Evolutionary conservation across 2,888 invertebrate genomes (phyloP), one percentile per base, ranked within the genome.

Genomic region (Megalurothrips usitatus): DNA sequence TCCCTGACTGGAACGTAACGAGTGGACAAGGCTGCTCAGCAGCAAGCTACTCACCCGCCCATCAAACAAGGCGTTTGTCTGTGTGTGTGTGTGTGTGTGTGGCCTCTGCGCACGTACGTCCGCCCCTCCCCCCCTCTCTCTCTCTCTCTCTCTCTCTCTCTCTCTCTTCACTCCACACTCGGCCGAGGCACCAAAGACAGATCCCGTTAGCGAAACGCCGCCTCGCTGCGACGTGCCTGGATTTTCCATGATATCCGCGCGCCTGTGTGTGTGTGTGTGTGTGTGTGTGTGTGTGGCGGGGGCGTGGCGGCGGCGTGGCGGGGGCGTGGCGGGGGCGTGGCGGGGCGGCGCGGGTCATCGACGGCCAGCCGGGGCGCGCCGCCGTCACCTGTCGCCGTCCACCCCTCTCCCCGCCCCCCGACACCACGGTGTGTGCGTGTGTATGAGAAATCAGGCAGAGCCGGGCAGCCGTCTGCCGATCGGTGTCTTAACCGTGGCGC

Each of bases 231-330:
- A 75, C 68, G 68, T 75, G 68, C 68, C 12, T 75, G 68, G 68
- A 75, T 75, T 75, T 75, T 75, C 68, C 68, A 75, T 26, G 68
- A 75, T 75, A 75, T 75, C 68, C 68, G 68, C 23, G 68, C 26
- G n/a, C n/a, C n/a, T n/a, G 68, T 75, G 68, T 43, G 34, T 4
- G 34, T 6, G 34, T 4, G 6, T 75, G 68, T 43, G 34, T 4
- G 34, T 6, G 34, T 4, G 68, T 75, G 68, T 43, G 34, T 4
- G 34, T 6, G 34, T 4, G 6, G 34, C 12, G 0, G 58, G n/a
- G n/a, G n/a, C n/a, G n/a, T n/a, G n/a, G n/a, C n/a, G n/a, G n/a
- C n/a, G n/a, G n/a, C n/a, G 68, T 8, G 63, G 63, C n/a, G 63
- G n/a, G 63, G 63, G 63, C n/a, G 2, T 17, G 17, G 63, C n/a